These are phyloP conservation scores for Echinometra lucunter DNA, from an alignment of 53 echinoderm and acorn worm species.

Conservation along the genomic window DNA sequence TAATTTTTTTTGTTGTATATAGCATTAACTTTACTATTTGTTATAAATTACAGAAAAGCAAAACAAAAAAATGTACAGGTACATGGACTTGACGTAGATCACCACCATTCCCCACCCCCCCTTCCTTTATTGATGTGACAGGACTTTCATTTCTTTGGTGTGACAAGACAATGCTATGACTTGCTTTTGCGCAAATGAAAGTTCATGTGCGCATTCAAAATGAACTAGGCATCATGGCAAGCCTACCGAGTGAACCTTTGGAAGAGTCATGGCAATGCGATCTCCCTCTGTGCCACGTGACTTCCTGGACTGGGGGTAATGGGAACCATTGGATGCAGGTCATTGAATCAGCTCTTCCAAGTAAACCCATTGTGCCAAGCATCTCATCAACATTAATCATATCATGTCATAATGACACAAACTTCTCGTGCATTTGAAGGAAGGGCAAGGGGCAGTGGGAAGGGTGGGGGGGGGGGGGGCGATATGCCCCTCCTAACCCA, in stretches of 20 bases:
- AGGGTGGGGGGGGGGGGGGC: too few relatives aligned
- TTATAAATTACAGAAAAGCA: too few relatives aligned
- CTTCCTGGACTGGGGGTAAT: not conserved
- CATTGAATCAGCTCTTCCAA: constrained; percentile 25
- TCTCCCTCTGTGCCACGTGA: not conserved
- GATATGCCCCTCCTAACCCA: too few relatives aligned
- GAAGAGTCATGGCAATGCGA: not conserved
- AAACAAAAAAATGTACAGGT: not conserved
- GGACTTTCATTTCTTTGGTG: too few relatives aligned
- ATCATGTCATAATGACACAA: too few relatives aligned
- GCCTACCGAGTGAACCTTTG: not conserved
- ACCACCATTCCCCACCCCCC: not conserved
- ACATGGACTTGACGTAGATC: not conserved
- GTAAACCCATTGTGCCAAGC: constrained; percentile 30
- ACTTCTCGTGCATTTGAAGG: too few relatives aligned
- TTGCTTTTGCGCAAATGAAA: not conserved
- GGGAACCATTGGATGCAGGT: not conserved
- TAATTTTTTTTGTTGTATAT: too few relatives aligned
- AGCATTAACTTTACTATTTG: too few relatives aligned
- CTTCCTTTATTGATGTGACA: not conserved
- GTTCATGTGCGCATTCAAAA: not conserved
- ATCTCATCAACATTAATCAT: not conserved
- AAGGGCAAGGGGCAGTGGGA: too few relatives aligned
- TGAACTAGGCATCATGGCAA: not conserved
- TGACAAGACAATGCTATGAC: not conserved